A percentile compares a stretch with the other conserved stretches of the same genome.
These are phyloP conservation scores for Operophtera brumata DNA, from an alignment of 2,888 invertebrate species.

Conservation along the genomic window DNA sequence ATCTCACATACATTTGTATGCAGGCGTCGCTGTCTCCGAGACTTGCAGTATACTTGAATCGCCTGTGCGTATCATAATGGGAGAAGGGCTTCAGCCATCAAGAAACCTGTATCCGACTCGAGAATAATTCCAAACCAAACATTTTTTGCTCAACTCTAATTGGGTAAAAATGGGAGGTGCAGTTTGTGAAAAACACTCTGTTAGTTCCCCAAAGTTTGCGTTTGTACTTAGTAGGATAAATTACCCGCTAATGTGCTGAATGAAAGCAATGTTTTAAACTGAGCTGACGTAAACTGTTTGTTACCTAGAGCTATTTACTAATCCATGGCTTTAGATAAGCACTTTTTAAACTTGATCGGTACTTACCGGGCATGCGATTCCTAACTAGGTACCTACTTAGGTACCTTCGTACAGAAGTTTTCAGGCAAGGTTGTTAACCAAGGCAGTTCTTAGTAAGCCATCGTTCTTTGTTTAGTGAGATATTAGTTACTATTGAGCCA, in stretches of 20 bases:
- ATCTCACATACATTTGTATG: too few species aligned
- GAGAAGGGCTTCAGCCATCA: too few species aligned
- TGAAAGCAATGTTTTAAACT: slow-evolving; percentile 23
- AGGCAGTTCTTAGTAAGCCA: too few species aligned
- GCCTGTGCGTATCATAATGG: too few species aligned
- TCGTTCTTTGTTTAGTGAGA: background rate
- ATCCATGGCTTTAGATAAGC: slow-evolving; percentile 1
- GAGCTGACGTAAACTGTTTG: slow-evolving; percentile 15
- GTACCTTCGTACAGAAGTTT: background rate
- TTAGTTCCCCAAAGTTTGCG: slow-evolving; percentile 25
- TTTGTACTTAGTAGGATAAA: slow-evolving; percentile 27
- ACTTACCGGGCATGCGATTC: background rate
- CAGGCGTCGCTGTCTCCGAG: too few species aligned
- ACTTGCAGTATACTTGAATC: too few species aligned
- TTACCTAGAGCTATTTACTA: slow-evolving; percentile 7
- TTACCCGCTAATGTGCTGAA: slow-evolving; percentile 26
- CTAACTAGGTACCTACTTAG: too few species aligned
- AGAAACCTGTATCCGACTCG: slow-evolving; percentile 44
- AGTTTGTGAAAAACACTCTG: slow-evolving; percentile 31
- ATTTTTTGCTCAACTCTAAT: slow-evolving; percentile 53
- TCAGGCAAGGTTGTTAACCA: background rate
- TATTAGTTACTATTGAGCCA: too few species aligned
- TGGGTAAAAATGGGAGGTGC: slow-evolving; percentile 48
- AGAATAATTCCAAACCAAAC: slow-evolving; percentile 50
- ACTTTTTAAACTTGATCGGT: background rate